Conservation (phyloP, 1,140 invertebrate genomes). For the Diuraphis noxia region DNA sequence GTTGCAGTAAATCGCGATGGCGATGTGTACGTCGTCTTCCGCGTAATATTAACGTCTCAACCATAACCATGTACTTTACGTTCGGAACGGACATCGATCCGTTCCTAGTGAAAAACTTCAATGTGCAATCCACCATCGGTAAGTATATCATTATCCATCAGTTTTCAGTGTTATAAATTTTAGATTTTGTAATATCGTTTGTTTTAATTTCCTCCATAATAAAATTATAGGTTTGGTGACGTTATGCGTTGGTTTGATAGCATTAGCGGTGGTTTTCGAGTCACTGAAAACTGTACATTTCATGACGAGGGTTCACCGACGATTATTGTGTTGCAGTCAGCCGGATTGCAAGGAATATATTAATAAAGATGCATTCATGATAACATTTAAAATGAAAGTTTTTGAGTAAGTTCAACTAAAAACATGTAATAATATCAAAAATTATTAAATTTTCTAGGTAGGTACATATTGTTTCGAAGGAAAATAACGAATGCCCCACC, state of each 20-base stretch:
- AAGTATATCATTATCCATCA: background rate
- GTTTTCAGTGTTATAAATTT: background rate
- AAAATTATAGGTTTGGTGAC: constrained; percentile 38
- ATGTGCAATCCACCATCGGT: constrained; percentile 1
- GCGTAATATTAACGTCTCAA: background rate
- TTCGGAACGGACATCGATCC: constrained; percentile 36
- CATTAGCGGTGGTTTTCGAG: constrained; percentile 18
- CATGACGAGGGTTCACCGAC: constrained; percentile 24
- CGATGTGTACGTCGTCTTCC: background rate
- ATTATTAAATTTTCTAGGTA: background rate
- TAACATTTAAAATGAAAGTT: constrained; percentile 38
- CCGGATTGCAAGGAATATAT: constrained; percentile 19
- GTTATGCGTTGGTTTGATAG: constrained; percentile 34
- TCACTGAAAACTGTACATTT: constrained; percentile 42
- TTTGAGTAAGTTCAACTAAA: constrained; percentile 3
- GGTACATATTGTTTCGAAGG: too few species aligned
- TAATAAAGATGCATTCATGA: background rate
- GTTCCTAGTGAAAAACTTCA: constrained; percentile 15
- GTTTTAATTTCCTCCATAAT: background rate
- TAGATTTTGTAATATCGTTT: background rate
- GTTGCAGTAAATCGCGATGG: background rate
- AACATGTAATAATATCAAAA: background rate
- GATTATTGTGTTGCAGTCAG: constrained; percentile 36
- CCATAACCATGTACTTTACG: background rate
- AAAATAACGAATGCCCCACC: too few species aligned